These are phyloP conservation scores for Junonia oenone DNA, from an alignment of 2,888 invertebrate species.

Conservation along the genomic window DNA sequence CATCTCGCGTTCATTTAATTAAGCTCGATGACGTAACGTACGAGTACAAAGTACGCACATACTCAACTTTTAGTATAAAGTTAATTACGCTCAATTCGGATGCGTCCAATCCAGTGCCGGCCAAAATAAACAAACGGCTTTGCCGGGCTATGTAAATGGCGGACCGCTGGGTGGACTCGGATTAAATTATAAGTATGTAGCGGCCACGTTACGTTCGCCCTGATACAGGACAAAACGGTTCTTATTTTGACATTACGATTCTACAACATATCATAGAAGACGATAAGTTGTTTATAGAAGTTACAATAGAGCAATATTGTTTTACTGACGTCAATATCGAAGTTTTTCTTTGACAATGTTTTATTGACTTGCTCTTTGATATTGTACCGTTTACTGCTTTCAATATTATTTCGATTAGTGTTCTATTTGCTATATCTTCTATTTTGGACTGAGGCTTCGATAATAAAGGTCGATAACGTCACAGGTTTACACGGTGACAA, in stretches of 20 bases:
- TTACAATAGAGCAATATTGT: no score
- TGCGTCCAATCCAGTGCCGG: constrained; percentile 31
- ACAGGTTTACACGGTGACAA: constrained; percentile 12
- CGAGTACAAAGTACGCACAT: constrained; percentile 15
- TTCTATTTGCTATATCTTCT: neutral
- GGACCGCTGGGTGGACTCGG: constrained; percentile 20
- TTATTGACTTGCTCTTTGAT: neutral
- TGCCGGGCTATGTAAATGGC: constrained; percentile 32
- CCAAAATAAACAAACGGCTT: constrained; percentile 37
- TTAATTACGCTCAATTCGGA: constrained; percentile 47
- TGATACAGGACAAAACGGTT: constrained; percentile 3
- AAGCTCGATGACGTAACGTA: constrained; percentile 17
- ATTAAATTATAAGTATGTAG: constrained; percentile 26
- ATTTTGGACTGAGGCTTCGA: constrained; percentile 4
- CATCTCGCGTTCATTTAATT: constrained; percentile 16
- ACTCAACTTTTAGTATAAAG: constrained; percentile 49
- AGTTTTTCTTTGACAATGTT: no score
- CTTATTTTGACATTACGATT: constrained; percentile 7
- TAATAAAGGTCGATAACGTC: constrained; percentile 13
- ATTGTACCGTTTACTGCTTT: neutral
- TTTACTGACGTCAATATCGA: neutral
- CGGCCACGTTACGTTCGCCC: constrained; percentile 1
- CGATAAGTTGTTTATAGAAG: no score
- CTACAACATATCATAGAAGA: neutral
- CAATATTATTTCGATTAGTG: neutral